Evolutionary conservation across 2,888 invertebrate species (phyloP).

Genomic region (Drosophila anomelani): DNA sequence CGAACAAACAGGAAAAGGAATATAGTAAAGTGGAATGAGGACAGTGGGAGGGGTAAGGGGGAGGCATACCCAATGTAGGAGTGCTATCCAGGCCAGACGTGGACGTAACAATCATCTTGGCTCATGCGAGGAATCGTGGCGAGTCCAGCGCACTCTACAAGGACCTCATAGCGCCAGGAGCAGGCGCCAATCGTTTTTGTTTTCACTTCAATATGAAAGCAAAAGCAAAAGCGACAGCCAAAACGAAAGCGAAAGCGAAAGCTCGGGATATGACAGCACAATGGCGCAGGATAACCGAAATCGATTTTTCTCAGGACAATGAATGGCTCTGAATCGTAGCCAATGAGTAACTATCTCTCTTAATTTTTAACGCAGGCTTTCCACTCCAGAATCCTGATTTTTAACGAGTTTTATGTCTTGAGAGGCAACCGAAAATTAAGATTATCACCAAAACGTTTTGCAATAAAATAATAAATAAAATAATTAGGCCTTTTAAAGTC

Average conservation of each 20-base stretch:
- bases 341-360: neutral
- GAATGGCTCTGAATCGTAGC: conserved; percentile 17
- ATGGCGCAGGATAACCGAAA: conserved; percentile 58
- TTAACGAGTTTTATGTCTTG: neutral
- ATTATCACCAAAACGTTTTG: conserved; percentile 1
- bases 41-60: neutral
- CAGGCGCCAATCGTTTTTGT: conserved; percentile 8
- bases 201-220: conserved; percentile 26
- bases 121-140: conserved; percentile 60
- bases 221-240: conserved; percentile 16
- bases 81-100: conserved; percentile 85
- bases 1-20: conserved; percentile 5
- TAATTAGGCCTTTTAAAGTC: neutral
- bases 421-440: neutral
- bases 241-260: conserved; percentile 59
- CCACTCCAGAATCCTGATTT: neutral
- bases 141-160: conserved; percentile 29
- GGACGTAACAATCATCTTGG: conserved; percentile 84
- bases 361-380: neutral
- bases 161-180: conserved; percentile 12
- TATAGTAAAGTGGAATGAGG: conserved; percentile 34
- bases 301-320: conserved; percentile 77
- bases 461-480: conserved; percentile 3
- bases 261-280: conserved; percentile 59
- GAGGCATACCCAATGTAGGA: conserved; percentile 82